Base-by-base conservation (phyloP, 1,140 invertebrate species). In the Carposina sasakii region DNA sequence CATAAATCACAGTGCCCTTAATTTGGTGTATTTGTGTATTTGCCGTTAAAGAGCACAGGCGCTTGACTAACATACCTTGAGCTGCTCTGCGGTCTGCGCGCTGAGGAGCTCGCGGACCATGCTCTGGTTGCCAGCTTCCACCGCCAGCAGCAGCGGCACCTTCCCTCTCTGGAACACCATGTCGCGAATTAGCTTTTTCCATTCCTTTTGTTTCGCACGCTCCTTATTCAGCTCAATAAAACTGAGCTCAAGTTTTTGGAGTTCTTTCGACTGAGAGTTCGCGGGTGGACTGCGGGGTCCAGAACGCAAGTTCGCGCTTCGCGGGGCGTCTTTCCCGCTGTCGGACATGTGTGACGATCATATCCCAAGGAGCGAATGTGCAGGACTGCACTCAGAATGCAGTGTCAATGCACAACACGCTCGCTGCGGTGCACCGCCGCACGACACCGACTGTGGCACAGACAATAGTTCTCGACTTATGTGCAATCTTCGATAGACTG, bases 121-220 rank as follows among this genome's bases (percentile, higher is more conserved):
- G 43, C 93, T 93, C 71, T 96, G 92, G 83, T 98, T 98, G 10
- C 96, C 96, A 24, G 92, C 91, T 76, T 98, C 96, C 43, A 98
- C 92, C 21, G 97, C 96, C 61, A 97, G 85, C 67, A 98, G 91
- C 60, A 99, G 86, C 54, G 97, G 96, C 63, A 98, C 94, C 82
- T 95, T 95, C 49, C 96, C 97, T 81, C 91, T 92, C 96, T 97
- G 87, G 39, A 86, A 88, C 67, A 81, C 78, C 78, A 86, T 71
- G 76, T 84, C 81, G 61, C 82, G 69, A 62, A 86, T 85, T 85
- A 86, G 57, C 69, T 81, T 83, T 75, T 81, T 81, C 85, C 85
- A 86, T 67, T 86, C 87, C 56, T 82, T 86, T 48, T 86, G 72
- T 10, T 77, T 77, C 24, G 87, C 87, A 52, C 81, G 77, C 48